These are phyloP conservation scores for Augochlorella aurata DNA, from an alignment of 2,888 invertebrate genomes.

Conservation along the genomic window DNA sequence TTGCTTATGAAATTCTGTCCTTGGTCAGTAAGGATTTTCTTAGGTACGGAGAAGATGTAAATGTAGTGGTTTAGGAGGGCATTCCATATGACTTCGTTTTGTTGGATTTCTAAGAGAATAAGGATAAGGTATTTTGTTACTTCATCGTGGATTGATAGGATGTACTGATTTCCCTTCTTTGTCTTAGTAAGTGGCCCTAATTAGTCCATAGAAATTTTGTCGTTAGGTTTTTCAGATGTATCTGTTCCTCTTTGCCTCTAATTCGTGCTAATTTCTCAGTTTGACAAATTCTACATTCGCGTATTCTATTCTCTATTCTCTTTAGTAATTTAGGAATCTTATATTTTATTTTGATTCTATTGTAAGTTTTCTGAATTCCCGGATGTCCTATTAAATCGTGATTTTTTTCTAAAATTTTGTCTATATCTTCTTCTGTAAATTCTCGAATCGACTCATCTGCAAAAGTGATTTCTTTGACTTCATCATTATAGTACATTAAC, in stretches of 20 bases:
- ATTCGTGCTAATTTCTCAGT: too few species aligned
- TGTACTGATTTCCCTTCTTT: neutral
- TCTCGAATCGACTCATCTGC: too few species aligned
- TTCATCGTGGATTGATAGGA: neutral
- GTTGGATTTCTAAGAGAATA: too few species aligned
- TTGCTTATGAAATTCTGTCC: too few species aligned
- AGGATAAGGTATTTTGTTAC: neutral
- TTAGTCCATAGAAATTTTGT: neutral
- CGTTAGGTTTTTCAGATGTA: neutral
- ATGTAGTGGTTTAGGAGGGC: too few species aligned
- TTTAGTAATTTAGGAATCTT: neutral
- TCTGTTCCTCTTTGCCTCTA: neutral
- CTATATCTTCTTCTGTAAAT: neutral
- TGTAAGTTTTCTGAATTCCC: slow-evolving; percentile 19
- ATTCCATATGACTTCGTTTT: too few species aligned
- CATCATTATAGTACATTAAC: neutral
- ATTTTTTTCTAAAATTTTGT: slow-evolving; percentile 5
- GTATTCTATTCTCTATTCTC: too few species aligned
- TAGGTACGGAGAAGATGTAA: too few species aligned
- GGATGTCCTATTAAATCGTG: slow-evolving; percentile 16
- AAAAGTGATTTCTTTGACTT: neutral
- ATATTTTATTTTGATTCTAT: neutral
- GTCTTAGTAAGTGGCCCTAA: neutral
- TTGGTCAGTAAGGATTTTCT: too few species aligned
- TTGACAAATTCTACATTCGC: too few species aligned